These are phyloP conservation scores for Schizaphis graminum DNA, from an alignment of 2,888 invertebrate genomes.

Conservation along the genomic window DNA sequence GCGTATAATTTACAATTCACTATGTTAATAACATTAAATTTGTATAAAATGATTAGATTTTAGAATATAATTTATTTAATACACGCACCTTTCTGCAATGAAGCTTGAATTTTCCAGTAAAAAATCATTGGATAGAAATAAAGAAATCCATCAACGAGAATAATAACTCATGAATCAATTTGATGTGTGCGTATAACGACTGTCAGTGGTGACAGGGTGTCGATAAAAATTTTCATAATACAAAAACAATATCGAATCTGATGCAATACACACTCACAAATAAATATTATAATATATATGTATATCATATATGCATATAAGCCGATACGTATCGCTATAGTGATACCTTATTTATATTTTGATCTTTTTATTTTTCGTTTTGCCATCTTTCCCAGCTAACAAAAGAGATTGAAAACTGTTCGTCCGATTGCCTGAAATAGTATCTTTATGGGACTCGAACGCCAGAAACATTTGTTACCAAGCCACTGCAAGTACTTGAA, in stretches of 20 bases:
- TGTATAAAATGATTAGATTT: neutral
- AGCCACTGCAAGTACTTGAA: conserved; percentile 25
- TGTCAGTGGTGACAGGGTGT: conserved; percentile 17
- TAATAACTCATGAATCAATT: conserved; percentile 49
- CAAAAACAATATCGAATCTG: conserved; percentile 62
- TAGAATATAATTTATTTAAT: neutral
- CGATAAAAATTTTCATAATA: conserved; percentile 58
- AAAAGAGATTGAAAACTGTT: conserved; percentile 47
- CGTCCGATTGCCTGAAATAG: conserved; percentile 42
- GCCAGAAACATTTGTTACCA: conserved; percentile 44
- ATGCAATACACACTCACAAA: neutral
- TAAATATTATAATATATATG: neutral
- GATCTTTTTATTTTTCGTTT: conserved; percentile 29
- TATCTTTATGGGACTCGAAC: conserved; percentile 20
- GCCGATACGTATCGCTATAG: neutral
- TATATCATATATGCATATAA: conserved; percentile 6
- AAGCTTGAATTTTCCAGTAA: conserved; percentile 23
- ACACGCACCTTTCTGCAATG: neutral
- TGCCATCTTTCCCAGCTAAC: neutral
- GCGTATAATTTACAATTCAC: neutral
- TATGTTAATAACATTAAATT: neutral
- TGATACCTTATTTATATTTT: conserved; percentile 54
- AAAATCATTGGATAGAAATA: neutral
- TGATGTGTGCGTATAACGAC: neutral
- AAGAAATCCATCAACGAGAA: neutral